Evolutionary conservation across 2,888 invertebrate species (phyloP), one percentile per base, ranked within the genome.

Genomic region (Diarsia brunnea): DNA sequence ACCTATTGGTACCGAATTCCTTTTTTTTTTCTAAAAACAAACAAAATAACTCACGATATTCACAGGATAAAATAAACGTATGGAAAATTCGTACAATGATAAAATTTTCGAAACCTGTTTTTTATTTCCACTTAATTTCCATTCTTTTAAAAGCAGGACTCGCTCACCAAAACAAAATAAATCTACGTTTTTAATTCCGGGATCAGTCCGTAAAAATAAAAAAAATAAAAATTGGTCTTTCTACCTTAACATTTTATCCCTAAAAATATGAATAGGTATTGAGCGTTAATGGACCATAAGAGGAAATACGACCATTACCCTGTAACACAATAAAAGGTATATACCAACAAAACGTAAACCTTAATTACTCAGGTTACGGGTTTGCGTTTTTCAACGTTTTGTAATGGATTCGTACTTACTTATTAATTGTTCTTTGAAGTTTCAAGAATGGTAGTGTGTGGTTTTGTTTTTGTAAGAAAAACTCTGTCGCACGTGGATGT

Each of bases 281-380:
- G 61, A 75, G 21, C 71, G 58, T 65, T 81, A 84, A 86, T 79
- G 79, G 72, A 24, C 75, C 71, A 69, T 77, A 64, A 71, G 69
- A 68, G 72, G 73, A 84, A 77, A 79, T 60, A 70, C 64, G 73
- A 60, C 73, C 76, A 69, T 82, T 74, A 73, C 61, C 43, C 60
- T 66, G 27, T 60, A 63, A 78, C 60, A 78, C 53, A 84, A 78
- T 79, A 78, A 73, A 76, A 81, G 27, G 55, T 69, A 77, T 60
- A n/a, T 27, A 51, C 51, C 14, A 31, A 63, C 24, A 77, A 68
- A 78, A 69, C 49, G 70, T 75, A 82, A 69, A 78, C 71, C 73
- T 45, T 80, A 79, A 83, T 84, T 79, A 81, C 65, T 63, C 64
- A 71, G 43, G 70, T 82, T 86, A 78, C 60, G 67, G 68, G 76